Evolutionary conservation across 2,888 invertebrate species (phyloP).

Genomic region (Tenthredo mesomela): DNA sequence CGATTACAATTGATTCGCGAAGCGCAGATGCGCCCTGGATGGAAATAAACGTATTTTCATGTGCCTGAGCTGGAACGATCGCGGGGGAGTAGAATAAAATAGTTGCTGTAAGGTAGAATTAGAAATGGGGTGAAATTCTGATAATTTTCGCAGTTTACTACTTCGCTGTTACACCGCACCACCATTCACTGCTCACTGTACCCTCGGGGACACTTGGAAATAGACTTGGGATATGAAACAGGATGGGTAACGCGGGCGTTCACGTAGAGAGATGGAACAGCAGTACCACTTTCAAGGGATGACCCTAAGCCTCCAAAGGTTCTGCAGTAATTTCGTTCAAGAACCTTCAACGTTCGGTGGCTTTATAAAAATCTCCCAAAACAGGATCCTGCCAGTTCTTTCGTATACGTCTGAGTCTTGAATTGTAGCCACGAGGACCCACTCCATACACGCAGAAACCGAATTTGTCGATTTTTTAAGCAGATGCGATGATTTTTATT

Average conservation of each 20-base stretch:
- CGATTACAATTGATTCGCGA: neutral
- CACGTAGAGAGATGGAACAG: conserved; percentile 1
- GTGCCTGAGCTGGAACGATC: neutral
- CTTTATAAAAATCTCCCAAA: neutral
- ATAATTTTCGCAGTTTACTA: conserved; percentile 47
- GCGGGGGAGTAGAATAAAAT: conserved; percentile 8
- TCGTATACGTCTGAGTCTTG: neutral
- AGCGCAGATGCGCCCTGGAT: neutral
- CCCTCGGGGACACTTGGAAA: conserved; percentile 40
- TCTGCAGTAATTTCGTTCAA: conserved; percentile 25
- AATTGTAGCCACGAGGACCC: neutral
- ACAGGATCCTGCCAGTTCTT: neutral
- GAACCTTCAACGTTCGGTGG: conserved; percentile 15
- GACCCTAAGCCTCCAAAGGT: conserved; percentile 30
- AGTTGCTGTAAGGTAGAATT: conserved; percentile 24
- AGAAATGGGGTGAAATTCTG: conserved; percentile 34
- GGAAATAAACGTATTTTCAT: neutral
- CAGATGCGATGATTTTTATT: neutral
- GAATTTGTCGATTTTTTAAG: neutral
- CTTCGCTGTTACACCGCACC: conserved; percentile 34
- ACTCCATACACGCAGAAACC: neutral
- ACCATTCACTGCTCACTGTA: conserved; percentile 18
- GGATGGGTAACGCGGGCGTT: neutral
- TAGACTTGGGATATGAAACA: conserved; percentile 10
- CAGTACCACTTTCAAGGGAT: conserved; percentile 35